Conservation (phyloP, 2,113 vertebrate genomes). For the Uropsilus gracilis region DNA sequence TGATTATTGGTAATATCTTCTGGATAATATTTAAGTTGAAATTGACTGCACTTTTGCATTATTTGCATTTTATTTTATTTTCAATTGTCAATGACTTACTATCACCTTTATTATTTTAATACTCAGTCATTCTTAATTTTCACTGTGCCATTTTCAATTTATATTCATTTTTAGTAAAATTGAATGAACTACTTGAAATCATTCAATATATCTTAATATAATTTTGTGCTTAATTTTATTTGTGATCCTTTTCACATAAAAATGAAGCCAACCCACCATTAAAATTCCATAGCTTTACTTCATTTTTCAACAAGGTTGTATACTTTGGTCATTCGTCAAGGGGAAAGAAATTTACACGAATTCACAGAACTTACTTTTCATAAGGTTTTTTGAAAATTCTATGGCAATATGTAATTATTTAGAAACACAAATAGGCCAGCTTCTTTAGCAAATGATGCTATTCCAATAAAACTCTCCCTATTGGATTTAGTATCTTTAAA, state of each 20-base stretch:
- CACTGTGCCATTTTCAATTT: not conserved
- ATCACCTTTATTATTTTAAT: not conserved
- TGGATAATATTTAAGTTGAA: not conserved
- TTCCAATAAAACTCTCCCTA: not conserved
- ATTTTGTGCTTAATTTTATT: slow-evolving; percentile 59
- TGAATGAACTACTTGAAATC: not conserved
- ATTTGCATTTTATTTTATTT: not conserved
- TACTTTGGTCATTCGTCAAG: slow-evolving; percentile 50
- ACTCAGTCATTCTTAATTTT: not conserved
- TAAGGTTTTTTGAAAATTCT: too few relatives aligned
- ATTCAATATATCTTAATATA: slow-evolving; percentile 1
- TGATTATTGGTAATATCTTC: not conserved
- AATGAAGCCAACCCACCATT: slow-evolving; percentile 49
- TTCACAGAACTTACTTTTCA: slow-evolving; percentile 22
- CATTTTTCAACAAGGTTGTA: slow-evolving; percentile 56
- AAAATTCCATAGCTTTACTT: slow-evolving; percentile 50
- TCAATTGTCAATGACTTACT: not conserved
- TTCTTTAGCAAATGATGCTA: not conserved
- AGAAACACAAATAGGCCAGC: not conserved
- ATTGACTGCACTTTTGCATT: not conserved
- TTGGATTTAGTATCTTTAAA: slow-evolving; percentile 62
- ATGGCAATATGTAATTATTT: not conserved
- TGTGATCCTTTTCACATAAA: slow-evolving; percentile 15
- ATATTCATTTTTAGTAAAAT: slow-evolving; percentile 31
- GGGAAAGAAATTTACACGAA: slow-evolving; percentile 46